Conservation (phyloP, 2,888 invertebrate species). For the Agrotis segetum region DNA sequence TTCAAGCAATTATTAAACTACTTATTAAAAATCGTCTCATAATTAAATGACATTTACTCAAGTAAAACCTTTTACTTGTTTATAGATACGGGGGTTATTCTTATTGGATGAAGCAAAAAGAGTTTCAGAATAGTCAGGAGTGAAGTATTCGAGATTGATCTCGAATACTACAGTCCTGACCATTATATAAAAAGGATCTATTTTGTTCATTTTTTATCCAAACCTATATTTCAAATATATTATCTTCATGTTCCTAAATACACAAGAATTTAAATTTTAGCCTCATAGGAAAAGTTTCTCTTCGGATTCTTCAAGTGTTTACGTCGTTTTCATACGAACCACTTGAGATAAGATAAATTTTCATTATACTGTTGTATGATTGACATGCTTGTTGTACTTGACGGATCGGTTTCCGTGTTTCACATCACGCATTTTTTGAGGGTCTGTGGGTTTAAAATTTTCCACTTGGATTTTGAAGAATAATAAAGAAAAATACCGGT, state of each 20-base stretch:
- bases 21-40: too few relatives aligned
- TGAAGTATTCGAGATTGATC: too few relatives aligned
- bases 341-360: conserved; percentile 62
- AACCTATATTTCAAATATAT: not conserved
- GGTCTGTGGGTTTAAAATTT: conserved; percentile 15
- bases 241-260: not conserved
- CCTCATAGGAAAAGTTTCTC: conserved; percentile 39
- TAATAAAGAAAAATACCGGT: not conserved
- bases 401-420: conserved; percentile 56
- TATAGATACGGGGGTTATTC: too few relatives aligned
- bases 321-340: conserved; percentile 29
- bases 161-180: too few relatives aligned
- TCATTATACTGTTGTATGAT: conserved; percentile 46
- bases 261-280: conserved; percentile 25
- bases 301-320: conserved; percentile 55
- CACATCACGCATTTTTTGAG: conserved; percentile 5
- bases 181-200: too few relatives aligned
- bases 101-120: too few relatives aligned
- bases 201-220: too few relatives aligned
- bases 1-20: too few relatives aligned
- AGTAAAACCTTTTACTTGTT: too few relatives aligned
- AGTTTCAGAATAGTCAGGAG: too few relatives aligned
- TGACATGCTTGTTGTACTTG: conserved; percentile 51
- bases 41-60: too few relatives aligned
- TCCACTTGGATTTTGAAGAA: not conserved